Base-by-base conservation (phyloP, 2,888 invertebrate species). In the Scaeva pyrastri region DNA sequence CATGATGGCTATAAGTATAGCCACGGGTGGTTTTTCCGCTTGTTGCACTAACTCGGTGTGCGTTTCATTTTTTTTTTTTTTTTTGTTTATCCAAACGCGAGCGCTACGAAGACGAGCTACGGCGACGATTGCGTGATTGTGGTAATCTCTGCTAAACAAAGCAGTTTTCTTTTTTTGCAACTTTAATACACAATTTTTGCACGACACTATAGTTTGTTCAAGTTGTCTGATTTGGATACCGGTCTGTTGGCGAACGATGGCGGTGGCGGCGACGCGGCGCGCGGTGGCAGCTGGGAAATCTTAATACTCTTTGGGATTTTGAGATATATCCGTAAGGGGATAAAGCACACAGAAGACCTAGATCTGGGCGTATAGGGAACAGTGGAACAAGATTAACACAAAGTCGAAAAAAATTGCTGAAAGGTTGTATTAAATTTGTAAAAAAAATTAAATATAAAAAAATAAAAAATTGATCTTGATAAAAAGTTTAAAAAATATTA, bases 71-170 rank as follows among this genome's bases (percentile, higher is more conserved):
- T 73, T 48, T n/a, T n/a, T n/a, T n/a, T n/a, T n/a, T n/a, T n/a
- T n/a, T n/a, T n/a, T n/a, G n/a, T n/a, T n/a, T 62, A 77, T 78
- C 70, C 45, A 74, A 58, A 71, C 70, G 58, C 74, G 82, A n/a
- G n/a, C 39, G 60, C 77, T 86, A 82, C 11, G 12, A 11, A 39
- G 39, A 10, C 10, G 3, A 11, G 12, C 39, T 11, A 39, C 39
- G 39, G 11, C 39, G 10, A 39, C 39, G 74, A 86, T 86, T 86
- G 86, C 86, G 86, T 86, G 86, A 86, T 86, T 86, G 86, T 66
- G 82, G 82, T 82, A 86, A 86, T 86, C 86, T 86, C 70, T 82
- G 81, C 82, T 86, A 48, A 86, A 82, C 74, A 77, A 86, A 82
- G 83, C 78, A 82, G 23, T 75, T 83, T 79, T 87, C 26, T 26